Base-by-base conservation (phyloP, 2,113 vertebrate genomes). In the Bufo bufo region DNA sequence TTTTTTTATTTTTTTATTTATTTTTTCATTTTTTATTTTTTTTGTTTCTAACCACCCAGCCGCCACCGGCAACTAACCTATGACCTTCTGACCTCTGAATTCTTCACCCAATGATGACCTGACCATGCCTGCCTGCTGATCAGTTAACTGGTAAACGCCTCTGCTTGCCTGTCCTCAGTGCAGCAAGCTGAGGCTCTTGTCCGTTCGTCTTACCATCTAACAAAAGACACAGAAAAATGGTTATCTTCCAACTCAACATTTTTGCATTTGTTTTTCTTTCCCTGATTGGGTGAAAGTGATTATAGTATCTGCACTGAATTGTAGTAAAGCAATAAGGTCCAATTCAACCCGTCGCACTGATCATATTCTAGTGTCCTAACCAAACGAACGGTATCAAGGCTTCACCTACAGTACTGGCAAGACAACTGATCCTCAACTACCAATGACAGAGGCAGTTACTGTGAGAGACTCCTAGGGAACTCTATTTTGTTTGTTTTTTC, bases 51-150 rank as follows among this genome's bases (percentile, higher is more conserved):
- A 99, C 98, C 97, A 96, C 96, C 95, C 97, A 99, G 98, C 98
- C 97, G 97, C 98, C 98, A 99, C 97, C 94, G 97, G 98, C 98
- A 98, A 99, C 98, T 99, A 99, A 99, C 97, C 98, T 97, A 97
- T 99, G 98, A 99, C 97, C 98, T 98, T 99, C 97, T 98, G 97
- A 99, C 96, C 97, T 99, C 97, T 99, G 96, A 97, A 96, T 95
- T 97, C 96, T 96, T 97, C 97, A 98, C 97, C 97, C 98, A 99
- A 97, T 99, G 98, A 99, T 97, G 98, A 99, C 97, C 98, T 98
- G 95, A 97, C 97, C 97, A 97, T 98, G 96, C 97, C 97, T 96
- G 96, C 97, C 97, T 95, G 97, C 97, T 97, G 97, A 98, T 97
- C 96, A 95, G 97, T 96, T 98, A 97, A 98, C 97, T 98, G 98